Conservation (phyloP, 2,888 invertebrate species). For the Achlya flavicornis region DNA sequence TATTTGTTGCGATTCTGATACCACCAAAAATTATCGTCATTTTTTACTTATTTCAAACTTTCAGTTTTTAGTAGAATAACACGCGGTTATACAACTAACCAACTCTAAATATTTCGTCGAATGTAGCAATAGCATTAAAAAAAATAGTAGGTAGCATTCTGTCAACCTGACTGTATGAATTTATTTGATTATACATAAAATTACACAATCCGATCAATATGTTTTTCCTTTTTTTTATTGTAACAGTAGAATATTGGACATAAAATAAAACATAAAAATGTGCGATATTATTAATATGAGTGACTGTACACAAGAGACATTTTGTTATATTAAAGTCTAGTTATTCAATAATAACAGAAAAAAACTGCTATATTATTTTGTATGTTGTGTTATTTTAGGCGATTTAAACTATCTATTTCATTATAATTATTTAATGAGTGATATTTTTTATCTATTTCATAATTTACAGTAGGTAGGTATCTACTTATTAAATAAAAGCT, state of each 20-base stretch:
- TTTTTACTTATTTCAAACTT: no score
- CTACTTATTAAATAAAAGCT: background rate
- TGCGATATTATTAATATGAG: background rate
- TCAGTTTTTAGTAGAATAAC: background rate
- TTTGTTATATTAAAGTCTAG: background rate
- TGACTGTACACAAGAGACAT: background rate
- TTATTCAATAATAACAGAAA: conserved; percentile 4
- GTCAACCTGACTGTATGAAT: no score
- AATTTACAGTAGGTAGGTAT: conserved; percentile 1
- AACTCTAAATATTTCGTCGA: background rate
- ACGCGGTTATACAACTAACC: background rate
- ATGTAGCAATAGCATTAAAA: no score
- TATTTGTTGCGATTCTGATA: no score
- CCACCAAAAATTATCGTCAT: no score
- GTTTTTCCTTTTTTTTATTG: background rate
- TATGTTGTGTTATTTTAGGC: conserved; percentile 34
- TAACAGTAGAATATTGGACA: background rate
- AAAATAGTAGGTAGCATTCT: no score
- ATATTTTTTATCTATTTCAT: conserved; percentile 16
- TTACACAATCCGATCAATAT: no score
- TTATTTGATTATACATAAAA: no score
- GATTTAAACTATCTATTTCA: conserved; percentile 12
- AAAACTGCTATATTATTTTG: conserved; percentile 31
- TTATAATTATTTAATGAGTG: conserved; percentile 10
- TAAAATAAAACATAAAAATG: background rate